Percentiles rank a stretch among this genome's conserved stretches.
Conservation (phyloP, 1,140 invertebrate species). For the Steinernema feltiae region DNA sequence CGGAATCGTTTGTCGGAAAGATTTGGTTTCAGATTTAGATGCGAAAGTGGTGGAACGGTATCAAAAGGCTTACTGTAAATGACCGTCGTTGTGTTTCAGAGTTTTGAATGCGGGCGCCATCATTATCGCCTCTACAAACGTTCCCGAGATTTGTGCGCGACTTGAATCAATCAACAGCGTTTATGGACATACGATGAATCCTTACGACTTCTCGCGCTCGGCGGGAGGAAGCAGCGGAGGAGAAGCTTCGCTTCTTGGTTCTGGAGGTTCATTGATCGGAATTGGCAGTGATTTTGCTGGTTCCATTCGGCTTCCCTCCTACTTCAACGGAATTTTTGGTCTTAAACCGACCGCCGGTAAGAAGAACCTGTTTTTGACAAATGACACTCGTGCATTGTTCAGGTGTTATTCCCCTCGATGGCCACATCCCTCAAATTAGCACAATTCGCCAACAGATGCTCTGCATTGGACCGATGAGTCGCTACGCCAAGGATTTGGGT, state of each 20-base stretch:
- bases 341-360: slow-evolving; percentile 68
- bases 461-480: slow-evolving; percentile 37
- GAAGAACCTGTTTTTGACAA: no score
- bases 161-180: slow-evolving; percentile 74
- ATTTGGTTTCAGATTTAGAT: not conserved
- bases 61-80: not conserved
- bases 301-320: slow-evolving; percentile 83
- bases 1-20: not conserved
- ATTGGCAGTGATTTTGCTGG: slow-evolving; percentile 88
- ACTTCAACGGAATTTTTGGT: slow-evolving; percentile 87
- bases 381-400: no score
- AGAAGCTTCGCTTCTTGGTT: slow-evolving; percentile 18
- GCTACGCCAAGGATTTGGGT: slow-evolving; percentile 34
- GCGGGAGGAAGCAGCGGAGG: slow-evolving; percentile 65
- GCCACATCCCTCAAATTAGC: slow-evolving; percentile 34
- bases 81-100: not conserved
- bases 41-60: slow-evolving; percentile 1
- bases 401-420: slow-evolving; percentile 26
- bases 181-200: slow-evolving; percentile 75
- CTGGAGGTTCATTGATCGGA: slow-evolving; percentile 15
- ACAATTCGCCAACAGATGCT: slow-evolving; percentile 31
- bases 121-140: slow-evolving; percentile 70
- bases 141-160: slow-evolving; percentile 73
- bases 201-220: slow-evolving; percentile 76
- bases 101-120: slow-evolving; percentile 66